Evolutionary conservation across 1,140 invertebrate genomes (phyloP).

Genomic region (Magallana gigas): DNA sequence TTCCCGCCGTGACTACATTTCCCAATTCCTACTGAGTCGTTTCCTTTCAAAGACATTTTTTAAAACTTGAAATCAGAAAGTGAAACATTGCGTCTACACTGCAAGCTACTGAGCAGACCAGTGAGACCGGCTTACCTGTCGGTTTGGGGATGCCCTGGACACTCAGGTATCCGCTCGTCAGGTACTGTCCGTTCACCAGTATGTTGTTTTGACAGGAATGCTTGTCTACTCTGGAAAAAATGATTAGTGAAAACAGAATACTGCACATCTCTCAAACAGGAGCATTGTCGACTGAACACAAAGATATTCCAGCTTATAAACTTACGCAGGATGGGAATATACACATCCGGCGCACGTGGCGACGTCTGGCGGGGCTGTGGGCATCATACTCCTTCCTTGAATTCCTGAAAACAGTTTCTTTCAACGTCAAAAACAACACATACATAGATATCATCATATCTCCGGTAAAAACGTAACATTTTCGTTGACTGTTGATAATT

Average conservation of each 20-base stretch:
- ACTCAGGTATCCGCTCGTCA: constrained; percentile 33
- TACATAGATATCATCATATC: no score
- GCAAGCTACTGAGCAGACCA: not conserved
- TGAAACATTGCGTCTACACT: not conserved
- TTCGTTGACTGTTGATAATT: no score
- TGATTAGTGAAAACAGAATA: not conserved
- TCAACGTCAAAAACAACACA: no score
- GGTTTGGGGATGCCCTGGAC: constrained; percentile 34
- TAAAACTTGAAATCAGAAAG: not conserved
- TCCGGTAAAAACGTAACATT: no score
- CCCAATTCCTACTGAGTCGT: constrained; percentile 15
- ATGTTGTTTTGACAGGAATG: constrained; percentile 32
- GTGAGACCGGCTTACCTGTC: not conserved
- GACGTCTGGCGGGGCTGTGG: not conserved
- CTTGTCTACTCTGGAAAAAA: constrained; percentile 6
- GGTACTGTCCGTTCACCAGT: constrained; percentile 27
- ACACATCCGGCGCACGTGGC: not conserved
- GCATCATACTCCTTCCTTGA: constrained; percentile 3
- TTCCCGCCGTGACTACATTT: constrained; percentile 62
- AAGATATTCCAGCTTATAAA: not conserved
- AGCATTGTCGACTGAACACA: not conserved
- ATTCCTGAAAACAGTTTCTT: not conserved
- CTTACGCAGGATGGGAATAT: constrained; percentile 5
- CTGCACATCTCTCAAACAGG: not conserved
- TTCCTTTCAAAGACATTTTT: not conserved